Percentiles rank a stretch among this genome's conserved stretches.
Evolutionary conservation across 2,888 invertebrate species (phyloP).

Genomic region (Lasioglossum zephyrum): DNA sequence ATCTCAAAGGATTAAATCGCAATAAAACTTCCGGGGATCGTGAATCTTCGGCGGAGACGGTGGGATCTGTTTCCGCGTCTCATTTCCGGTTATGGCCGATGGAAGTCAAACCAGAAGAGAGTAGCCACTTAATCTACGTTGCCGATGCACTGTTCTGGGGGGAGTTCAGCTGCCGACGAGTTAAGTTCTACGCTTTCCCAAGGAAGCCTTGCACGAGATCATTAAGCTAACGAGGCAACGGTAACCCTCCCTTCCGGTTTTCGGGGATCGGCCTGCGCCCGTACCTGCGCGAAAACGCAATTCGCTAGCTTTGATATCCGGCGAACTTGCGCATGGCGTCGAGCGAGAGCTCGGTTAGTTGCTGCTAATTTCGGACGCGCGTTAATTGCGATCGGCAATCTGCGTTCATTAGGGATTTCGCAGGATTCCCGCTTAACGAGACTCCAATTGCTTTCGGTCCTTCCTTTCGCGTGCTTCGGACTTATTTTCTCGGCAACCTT

Average conservation of each 20-base stretch:
- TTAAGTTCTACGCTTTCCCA: conserved; percentile 55
- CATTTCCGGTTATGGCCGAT: conserved; percentile 25
- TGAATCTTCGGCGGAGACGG: background rate
- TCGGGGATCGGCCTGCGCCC: conserved; percentile 27
- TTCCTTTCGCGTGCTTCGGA: background rate
- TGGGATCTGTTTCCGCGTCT: background rate
- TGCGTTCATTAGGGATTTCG: conserved; percentile 16
- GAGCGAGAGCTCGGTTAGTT: background rate
- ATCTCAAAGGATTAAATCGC: background rate
- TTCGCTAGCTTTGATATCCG: conserved; percentile 50
- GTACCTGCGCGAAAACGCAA: background rate
- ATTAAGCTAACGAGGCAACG: conserved; percentile 73
- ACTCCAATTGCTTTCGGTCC: background rate
- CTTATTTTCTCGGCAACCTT: background rate
- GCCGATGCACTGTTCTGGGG: conserved; percentile 26
- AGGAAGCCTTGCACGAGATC: conserved; percentile 62
- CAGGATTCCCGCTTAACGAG: background rate
- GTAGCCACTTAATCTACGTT: conserved; percentile 56
- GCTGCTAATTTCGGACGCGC: conserved; percentile 48
- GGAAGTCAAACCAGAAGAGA: conserved; percentile 38
- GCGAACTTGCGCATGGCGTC: conserved; percentile 2
- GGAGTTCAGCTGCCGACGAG: conserved; percentile 2
- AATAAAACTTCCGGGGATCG: background rate
- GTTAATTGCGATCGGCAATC: conserved; percentile 44
- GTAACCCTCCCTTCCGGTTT: conserved; percentile 55